A percentile compares a stretch with the other conserved stretches of the same genome.
phyloP scores from a whole-genome alignment of 2,113 vertebrate genomes.

The Pachypanchax playfairii region DNA sequence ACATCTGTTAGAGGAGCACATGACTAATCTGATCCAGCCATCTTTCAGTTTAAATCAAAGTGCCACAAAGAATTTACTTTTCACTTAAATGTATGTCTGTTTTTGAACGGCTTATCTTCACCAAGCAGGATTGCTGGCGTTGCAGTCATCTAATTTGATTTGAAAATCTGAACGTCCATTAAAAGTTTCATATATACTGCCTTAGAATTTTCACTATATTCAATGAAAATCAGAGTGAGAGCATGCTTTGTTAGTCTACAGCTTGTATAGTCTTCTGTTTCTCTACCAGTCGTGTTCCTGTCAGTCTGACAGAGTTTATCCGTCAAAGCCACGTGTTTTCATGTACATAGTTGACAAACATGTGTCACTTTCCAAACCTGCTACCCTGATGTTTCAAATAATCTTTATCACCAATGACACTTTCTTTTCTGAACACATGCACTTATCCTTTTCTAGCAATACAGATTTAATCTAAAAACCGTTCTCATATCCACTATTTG shows the following conservation, averaged over 20 bases:
- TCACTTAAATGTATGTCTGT: constrained; percentile 12
- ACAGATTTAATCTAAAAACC: constrained; percentile 13
- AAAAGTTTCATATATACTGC: constrained; percentile 9
- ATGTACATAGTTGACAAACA: constrained; percentile 22
- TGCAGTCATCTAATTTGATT: constrained; percentile 4
- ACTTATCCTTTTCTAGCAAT: constrained; percentile 3
- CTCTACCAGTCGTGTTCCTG: constrained; percentile 50
- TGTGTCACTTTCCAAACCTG: constrained; percentile 31
- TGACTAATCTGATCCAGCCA: constrained; percentile 39
- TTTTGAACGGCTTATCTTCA: constrained; percentile 16
- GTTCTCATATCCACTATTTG: constrained; percentile 8
- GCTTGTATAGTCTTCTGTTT: constrained; percentile 44
- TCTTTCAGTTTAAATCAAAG: constrained; percentile 31
- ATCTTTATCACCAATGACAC: background rate
- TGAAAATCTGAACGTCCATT: background rate
- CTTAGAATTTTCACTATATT: constrained; percentile 2
- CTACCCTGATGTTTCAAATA: constrained; percentile 13
- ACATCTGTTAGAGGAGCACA: constrained; percentile 50
- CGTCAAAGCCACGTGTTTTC: constrained; percentile 30
- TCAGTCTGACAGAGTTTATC: constrained; percentile 57
- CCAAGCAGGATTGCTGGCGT: constrained; percentile 1
- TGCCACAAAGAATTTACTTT: constrained; percentile 29
- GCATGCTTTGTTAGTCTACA: constrained; percentile 28
- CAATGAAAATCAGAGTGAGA: constrained; percentile 14
- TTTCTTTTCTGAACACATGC: background rate